Percentiles rank a stretch among this genome's conserved stretches.
Conservation (phyloP, 1,140 invertebrate species). For the Drosophila busckii region DNA sequence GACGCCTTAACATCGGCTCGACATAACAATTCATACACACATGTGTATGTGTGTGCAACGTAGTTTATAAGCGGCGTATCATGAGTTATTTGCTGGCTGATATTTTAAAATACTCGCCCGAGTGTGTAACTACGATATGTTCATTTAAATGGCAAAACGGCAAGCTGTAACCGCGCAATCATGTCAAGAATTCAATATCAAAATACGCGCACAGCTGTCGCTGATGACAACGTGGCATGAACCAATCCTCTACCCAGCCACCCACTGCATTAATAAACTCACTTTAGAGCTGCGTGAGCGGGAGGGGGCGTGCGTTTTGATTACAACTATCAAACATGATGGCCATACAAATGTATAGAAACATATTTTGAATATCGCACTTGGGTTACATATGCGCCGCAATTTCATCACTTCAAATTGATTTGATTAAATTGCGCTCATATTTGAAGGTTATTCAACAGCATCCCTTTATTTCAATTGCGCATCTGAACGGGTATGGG, state of each 20-base stretch:
- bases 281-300: background rate
- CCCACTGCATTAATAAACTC: constrained; percentile 54
- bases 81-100: constrained; percentile 40
- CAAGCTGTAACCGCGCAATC: constrained; percentile 68
- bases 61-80: constrained; percentile 43
- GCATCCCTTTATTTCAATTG: constrained; percentile 31
- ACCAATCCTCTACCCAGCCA: constrained; percentile 5
- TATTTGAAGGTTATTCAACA: constrained; percentile 1
- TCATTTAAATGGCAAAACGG: constrained; percentile 43
- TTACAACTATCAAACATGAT: constrained; percentile 60
- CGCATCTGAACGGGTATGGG: too few relatives aligned
- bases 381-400: constrained; percentile 8
- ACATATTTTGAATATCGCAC: constrained; percentile 8
- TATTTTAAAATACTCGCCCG: constrained; percentile 29
- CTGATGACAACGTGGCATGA: constrained; percentile 57
- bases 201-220: constrained; percentile 60
- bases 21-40: too few relatives aligned
- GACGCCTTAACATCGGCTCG: background rate
- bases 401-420: background rate
- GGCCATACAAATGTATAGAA: constrained; percentile 15
- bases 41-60: too few relatives aligned
- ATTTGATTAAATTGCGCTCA: background rate
- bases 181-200: constrained; percentile 77
- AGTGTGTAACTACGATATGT: constrained; percentile 37
- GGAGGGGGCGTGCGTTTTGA: constrained; percentile 37